Percentiles rank a stretch among this genome's conserved stretches.
phyloP scores from a whole-genome alignment of 2,113 vertebrate species.

The Limanda limanda region DNA sequence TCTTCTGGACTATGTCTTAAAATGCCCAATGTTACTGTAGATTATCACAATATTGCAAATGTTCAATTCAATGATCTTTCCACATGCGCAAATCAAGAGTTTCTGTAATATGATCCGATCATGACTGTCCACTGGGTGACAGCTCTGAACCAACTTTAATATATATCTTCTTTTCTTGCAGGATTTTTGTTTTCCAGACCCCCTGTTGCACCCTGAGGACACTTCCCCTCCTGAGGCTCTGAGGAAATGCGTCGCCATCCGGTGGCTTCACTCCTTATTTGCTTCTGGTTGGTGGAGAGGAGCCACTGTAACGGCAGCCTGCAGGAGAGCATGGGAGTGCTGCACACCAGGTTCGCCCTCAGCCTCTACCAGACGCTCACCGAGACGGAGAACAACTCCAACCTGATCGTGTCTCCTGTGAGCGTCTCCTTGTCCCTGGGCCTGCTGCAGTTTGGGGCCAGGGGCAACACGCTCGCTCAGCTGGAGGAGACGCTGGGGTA shows the following conservation, averaged over 20 bases:
- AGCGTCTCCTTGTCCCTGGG: slow-evolving; percentile 86
- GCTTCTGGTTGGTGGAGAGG: slow-evolving; percentile 69
- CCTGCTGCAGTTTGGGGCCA: slow-evolving; percentile 89
- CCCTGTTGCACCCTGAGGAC: slow-evolving; percentile 23
- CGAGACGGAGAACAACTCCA: slow-evolving; percentile 78
- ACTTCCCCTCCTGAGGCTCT: slow-evolving; percentile 27
- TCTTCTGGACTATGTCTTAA: no score
- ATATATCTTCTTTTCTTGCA: background rate
- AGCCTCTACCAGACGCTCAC: slow-evolving; percentile 81
- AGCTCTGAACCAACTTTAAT: background rate
- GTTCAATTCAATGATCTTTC: no score
- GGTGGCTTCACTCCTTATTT: slow-evolving; percentile 73
- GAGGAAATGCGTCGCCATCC: slow-evolving; percentile 79
- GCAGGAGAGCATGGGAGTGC: slow-evolving; percentile 78
- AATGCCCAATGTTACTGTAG: no score
- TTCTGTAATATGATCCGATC: no score
- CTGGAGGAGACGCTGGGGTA: slow-evolving; percentile 87
- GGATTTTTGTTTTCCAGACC: slow-evolving; percentile 21
- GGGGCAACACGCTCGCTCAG: slow-evolving; percentile 85
- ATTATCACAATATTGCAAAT: no score
- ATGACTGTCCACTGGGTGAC: background rate
- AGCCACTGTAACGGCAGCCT: slow-evolving; percentile 69
- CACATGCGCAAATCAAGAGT: background rate
- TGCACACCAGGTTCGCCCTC: slow-evolving; percentile 85
- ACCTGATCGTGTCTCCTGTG: slow-evolving; percentile 87